Evolutionary conservation across 2,888 invertebrate genomes (phyloP), one percentile per base, ranked within the genome.

Genomic region (Heliconius aoede): DNA sequence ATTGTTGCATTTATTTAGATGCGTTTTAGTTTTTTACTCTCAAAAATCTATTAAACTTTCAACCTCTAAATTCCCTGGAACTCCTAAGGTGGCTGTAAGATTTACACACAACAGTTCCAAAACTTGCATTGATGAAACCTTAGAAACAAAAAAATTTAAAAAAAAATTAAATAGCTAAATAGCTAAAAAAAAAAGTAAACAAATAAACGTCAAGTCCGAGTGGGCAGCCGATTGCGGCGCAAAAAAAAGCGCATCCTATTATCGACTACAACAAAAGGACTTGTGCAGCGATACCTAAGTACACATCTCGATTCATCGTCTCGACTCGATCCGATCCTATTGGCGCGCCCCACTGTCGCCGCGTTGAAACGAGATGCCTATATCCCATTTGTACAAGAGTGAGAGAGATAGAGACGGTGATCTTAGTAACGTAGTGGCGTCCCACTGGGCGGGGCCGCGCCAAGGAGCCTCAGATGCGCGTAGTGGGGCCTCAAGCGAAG

Each of bases 361-460:
- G 92, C 84, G 93, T 77, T 85, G 76, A 89, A 94, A 82, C 84
- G 91, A 85, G 94, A 93, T 84, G 87, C 85, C 80, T 83, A 82
- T 86, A 86, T 89, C 72, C 78, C 81, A 83, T 79, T 62, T 69
- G 62, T 67, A 24, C 81, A 84, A 78, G 94, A 84, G 91, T 80
- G 90, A 91, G 85, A 90, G 89, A 86, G 94, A 94, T 93, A 92
- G 89, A 89, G 91, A 90, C 89, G 93, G 93, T 93, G 92, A 94
- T 94, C 94, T 94, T 94, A 94, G 92, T 90, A 86, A 85, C 87
- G 90, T 93, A 91, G 94, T 92, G 84, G 94, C 94, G 92, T 93
- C 95, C 95, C 92, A 93, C 92, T 92, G 95, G 95, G 95, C 95
- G 95, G 95, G 95, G 95, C 95, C 91, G 92, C 89, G 91, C 90